Percentiles rank a stretch among this genome's conserved stretches.
These are phyloP conservation scores for Volucella zonaria DNA, from an alignment of 2,888 invertebrate genomes.

Conservation along the genomic window DNA sequence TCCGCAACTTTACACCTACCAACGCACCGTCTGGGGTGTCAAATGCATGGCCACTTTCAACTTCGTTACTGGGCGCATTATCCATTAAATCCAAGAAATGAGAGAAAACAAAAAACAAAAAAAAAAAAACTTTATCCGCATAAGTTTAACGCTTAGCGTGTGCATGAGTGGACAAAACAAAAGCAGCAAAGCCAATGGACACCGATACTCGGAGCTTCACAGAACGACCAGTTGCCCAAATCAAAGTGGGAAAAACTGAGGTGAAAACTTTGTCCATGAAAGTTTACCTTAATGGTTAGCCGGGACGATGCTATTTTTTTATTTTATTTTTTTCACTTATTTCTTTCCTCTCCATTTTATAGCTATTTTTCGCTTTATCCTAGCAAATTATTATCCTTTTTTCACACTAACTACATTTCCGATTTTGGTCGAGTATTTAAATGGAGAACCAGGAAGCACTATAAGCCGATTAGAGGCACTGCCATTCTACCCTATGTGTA, in stretches of 20 bases:
- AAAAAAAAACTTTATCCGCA: conserved; percentile 47
- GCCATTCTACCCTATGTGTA: conserved; percentile 4
- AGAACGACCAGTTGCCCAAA: conserved; percentile 60
- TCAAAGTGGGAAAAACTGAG: conserved; percentile 49
- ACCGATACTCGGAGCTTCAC: conserved; percentile 44
- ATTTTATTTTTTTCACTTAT: conserved; percentile 6
- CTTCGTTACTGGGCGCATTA: conserved; percentile 50
- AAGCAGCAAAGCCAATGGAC: conserved; percentile 30
- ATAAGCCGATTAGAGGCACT: background rate
- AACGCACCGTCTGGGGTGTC: conserved; percentile 36
- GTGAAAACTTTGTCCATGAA: conserved; percentile 63
- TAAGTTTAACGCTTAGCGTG: conserved; percentile 52
- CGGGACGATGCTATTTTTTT: conserved; percentile 16
- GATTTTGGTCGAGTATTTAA: background rate
- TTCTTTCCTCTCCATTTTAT: background rate
- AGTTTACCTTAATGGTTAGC: conserved; percentile 51
- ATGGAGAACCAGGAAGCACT: background rate
- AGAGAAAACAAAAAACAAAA: conserved; percentile 5
- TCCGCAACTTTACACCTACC: conserved; percentile 16
- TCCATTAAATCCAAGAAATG: conserved; percentile 6
- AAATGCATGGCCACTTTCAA: conserved; percentile 59
- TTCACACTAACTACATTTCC: conserved; percentile 8
- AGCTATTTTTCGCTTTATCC: conserved; percentile 3
- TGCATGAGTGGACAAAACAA: conserved; percentile 45
- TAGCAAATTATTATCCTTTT: conserved; percentile 40